Percentiles rank a stretch among this genome's conserved stretches.
Evolutionary conservation across 2,888 invertebrate genomes (phyloP).

Genomic region (Sesamia inferens): DNA sequence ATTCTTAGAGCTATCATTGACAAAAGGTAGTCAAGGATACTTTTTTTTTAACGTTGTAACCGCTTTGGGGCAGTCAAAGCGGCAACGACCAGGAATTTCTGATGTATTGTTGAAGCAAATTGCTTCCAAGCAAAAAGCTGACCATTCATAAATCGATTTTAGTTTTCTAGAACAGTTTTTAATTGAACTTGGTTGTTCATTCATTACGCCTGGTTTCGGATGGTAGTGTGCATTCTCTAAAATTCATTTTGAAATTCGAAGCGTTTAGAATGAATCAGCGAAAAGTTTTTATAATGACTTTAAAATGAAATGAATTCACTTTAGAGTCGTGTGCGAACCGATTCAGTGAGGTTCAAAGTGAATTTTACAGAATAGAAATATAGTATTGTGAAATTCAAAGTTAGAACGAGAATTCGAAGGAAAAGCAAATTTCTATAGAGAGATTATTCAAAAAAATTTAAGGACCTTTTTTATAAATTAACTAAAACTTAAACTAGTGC

Average conservation of each 20-base stretch:
- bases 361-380: background rate
- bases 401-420: too few species aligned
- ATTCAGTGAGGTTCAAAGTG: background rate
- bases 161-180: background rate
- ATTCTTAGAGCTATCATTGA: background rate
- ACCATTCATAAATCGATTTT: conserved; percentile 19
- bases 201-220: background rate
- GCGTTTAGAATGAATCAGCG: background rate
- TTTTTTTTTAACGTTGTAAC: conserved; percentile 7
- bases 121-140: conserved; percentile 5
- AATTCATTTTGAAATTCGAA: conserved; percentile 1
- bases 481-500: too few species aligned
- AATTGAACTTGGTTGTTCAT: background rate
- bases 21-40: background rate
- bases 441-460: too few species aligned
- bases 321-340: background rate
- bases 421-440: too few species aligned
- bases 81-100: conserved; percentile 10
- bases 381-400: background rate
- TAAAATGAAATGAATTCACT: background rate
- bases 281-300: background rate
- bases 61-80: conserved; percentile 2
- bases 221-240: background rate
- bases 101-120: conserved; percentile 35
- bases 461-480: too few species aligned